phyloP scores from a whole-genome alignment of 2,113 vertebrate species.

The Oriolus oriolus region DNA sequence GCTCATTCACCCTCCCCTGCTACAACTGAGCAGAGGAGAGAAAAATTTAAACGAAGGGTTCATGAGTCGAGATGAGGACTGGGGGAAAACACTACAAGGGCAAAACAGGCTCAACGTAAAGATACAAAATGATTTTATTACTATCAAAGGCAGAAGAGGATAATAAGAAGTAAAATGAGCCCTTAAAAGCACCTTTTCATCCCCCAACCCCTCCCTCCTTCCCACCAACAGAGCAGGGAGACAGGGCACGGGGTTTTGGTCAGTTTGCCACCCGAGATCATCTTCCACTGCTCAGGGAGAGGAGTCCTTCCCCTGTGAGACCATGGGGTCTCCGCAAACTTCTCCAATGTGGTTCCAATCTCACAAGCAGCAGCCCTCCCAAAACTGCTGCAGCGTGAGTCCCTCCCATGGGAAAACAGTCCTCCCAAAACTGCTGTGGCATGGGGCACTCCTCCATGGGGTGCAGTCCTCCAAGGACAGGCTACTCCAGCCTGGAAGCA shows the following conservation, averaged over 20 bases:
- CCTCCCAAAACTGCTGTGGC: not conserved
- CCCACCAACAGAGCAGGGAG: rapidly evolving
- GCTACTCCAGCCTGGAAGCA: not conserved
- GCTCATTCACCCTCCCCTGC: not conserved
- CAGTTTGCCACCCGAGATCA: rapidly evolving
- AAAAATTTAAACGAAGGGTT: not conserved
- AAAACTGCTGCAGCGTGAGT: not conserved
- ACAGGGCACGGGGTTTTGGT: not conserved
- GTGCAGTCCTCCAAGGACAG: not conserved
- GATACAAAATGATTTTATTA: not conserved
- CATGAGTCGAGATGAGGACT: not conserved
- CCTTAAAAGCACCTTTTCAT: not conserved
- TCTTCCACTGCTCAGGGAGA: not conserved
- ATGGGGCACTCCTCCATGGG: not conserved
- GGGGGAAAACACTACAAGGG: not conserved
- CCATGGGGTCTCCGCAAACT: rapidly evolving
- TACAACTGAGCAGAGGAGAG: not conserved
- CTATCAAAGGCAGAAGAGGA: not conserved
- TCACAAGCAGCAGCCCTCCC: too few relatives aligned
- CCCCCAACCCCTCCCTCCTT: not conserved
- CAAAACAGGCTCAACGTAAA: not conserved
- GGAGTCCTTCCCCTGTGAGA: not conserved
- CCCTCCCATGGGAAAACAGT: too few relatives aligned
- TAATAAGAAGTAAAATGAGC: not conserved
- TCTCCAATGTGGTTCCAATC: rapidly evolving